phyloP scores from a whole-genome alignment of 2,113 vertebrate genomes.

The Apodemus speciosus region DNA sequence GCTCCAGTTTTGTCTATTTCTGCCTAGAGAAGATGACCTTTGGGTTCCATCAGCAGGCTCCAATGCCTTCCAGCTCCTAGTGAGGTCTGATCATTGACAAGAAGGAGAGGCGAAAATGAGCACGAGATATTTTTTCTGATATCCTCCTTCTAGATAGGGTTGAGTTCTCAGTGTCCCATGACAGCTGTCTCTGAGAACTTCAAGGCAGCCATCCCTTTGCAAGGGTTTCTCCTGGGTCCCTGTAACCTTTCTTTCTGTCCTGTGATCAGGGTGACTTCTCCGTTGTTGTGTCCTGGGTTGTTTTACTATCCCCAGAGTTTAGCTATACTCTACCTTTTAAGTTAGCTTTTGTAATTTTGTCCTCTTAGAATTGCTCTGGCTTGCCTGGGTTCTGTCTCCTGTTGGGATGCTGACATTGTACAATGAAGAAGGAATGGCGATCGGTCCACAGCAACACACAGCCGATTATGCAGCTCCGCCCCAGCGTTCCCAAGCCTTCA shows the following conservation, averaged over 20 bases:
- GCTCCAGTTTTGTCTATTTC: not conserved
- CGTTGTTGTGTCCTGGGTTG: not conserved
- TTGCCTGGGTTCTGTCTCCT: not conserved
- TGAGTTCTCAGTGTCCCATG: not conserved
- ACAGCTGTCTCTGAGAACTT: not conserved
- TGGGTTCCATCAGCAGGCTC: not conserved
- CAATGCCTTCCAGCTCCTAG: not conserved
- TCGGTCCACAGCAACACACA: not conserved
- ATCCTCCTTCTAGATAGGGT: not conserved
- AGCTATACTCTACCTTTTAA: not conserved
- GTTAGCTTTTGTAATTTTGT: constrained; percentile 36
- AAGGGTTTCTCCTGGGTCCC: not conserved
- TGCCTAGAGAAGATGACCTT: not conserved
- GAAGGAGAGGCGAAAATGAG: not conserved
- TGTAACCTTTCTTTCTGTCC: not conserved
- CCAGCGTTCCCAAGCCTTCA: not conserved
- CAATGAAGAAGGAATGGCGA: not conserved
- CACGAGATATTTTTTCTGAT: not conserved
- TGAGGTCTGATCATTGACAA: not conserved
- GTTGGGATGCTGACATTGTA: not conserved
- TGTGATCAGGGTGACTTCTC: not conserved
- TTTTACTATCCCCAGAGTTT: not conserved
- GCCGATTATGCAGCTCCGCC: not conserved
- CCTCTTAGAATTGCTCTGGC: not conserved
- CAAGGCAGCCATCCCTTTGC: not conserved